Evolutionary conservation across 2,888 invertebrate genomes (phyloP).

Genomic region (Thecophora atra): DNA sequence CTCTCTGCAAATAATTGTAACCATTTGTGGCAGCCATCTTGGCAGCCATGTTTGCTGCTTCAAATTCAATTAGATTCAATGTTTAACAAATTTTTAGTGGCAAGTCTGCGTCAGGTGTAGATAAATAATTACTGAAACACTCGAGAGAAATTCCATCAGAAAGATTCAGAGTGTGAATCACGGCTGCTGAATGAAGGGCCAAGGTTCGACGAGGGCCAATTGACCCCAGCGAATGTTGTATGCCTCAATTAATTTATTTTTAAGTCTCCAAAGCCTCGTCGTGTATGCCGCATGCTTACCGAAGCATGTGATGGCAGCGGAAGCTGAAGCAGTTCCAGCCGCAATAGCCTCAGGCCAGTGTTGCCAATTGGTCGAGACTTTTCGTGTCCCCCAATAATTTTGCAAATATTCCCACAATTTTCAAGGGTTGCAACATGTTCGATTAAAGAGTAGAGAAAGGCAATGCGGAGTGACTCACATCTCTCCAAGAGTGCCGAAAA

Average conservation of each 20-base stretch:
- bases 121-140: constrained; percentile 33
- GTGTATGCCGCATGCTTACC: constrained; percentile 5
- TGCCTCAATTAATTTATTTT: constrained; percentile 35
- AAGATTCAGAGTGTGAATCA: not conserved
- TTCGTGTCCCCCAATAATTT: not conserved
- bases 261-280: not conserved
- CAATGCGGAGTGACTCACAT: not conserved
- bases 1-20: not conserved
- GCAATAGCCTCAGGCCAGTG: constrained; percentile 26
- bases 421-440: not conserved
- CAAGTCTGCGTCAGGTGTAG: constrained; percentile 23
- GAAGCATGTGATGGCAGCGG: constrained; percentile 30
- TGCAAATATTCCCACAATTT: not conserved
- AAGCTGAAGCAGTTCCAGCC: not conserved
- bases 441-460: constrained; percentile 1
- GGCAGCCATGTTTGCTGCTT: constrained; percentile 32
- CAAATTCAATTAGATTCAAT: constrained; percentile 25
- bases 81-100: not conserved
- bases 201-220: not conserved
- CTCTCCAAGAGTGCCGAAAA: not conserved
- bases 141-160: not conserved
- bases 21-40: constrained; percentile 34
- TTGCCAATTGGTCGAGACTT: constrained; percentile 31
- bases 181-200: not conserved
- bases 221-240: not conserved